Conservation (phyloP, 2,113 vertebrate genomes). For the Blennius ocellaris region DNA sequence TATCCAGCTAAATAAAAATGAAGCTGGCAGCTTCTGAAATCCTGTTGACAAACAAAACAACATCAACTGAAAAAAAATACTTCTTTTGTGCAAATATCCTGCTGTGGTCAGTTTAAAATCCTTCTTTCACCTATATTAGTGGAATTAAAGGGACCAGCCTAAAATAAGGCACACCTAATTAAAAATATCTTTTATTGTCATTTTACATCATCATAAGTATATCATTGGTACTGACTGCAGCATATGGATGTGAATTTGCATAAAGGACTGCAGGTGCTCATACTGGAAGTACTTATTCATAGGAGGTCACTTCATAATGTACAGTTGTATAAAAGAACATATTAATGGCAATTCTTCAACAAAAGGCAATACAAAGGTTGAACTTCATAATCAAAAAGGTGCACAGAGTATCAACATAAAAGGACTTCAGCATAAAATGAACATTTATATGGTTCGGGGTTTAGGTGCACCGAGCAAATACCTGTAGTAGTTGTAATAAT, state of each 20-base stretch:
- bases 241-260: slow-evolving; percentile 57
- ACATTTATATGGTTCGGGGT: slow-evolving; percentile 41
- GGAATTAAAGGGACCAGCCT: too few relatives aligned
- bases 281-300: slow-evolving; percentile 58
- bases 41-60: too few relatives aligned
- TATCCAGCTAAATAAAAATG: too few relatives aligned
- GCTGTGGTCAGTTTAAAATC: too few relatives aligned
- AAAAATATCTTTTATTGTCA: slow-evolving; percentile 77
- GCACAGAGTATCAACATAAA: slow-evolving; percentile 58
- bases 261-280: slow-evolving; percentile 62
- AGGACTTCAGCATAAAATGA: slow-evolving; percentile 55
- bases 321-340: slow-evolving; percentile 62
- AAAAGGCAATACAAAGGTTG: slow-evolving; percentile 65
- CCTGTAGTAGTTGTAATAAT: slow-evolving; percentile 25
- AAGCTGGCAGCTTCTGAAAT: too few relatives aligned
- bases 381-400: slow-evolving; percentile 64
- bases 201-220: slow-evolving; percentile 64
- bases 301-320: slow-evolving; percentile 57
- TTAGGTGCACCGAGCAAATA: slow-evolving; percentile 41
- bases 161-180: neutral
- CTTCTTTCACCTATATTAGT: too few relatives aligned
- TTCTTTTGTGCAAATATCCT: too few relatives aligned
- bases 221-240: slow-evolving; percentile 66
- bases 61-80: too few relatives aligned
- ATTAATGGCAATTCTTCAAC: slow-evolving; percentile 54